Evolutionary conservation across 2,797 vertebrate genomes (phyloP).

Genomic region (Chrysocyon brachyurus): DNA sequence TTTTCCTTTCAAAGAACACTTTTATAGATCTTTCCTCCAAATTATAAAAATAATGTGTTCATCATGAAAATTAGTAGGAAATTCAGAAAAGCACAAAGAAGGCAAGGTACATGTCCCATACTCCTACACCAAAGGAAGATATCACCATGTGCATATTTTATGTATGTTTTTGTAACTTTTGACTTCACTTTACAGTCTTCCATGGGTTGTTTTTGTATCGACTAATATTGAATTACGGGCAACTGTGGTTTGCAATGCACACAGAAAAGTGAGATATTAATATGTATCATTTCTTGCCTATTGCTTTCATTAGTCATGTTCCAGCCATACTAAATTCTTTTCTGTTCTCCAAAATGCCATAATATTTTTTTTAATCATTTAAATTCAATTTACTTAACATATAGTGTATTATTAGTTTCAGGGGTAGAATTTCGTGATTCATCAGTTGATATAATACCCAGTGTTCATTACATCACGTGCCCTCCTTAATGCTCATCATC

Average conservation of each 20-base stretch:
- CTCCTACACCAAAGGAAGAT: background rate
- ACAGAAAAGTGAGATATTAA: background rate
- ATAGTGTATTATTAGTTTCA: background rate
- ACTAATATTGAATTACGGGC: background rate
- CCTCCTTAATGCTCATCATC: background rate
- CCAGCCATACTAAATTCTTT: background rate
- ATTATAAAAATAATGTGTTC: background rate
- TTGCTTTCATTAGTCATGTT: background rate
- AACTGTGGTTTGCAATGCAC: background rate
- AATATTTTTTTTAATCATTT: background rate
- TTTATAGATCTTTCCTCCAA: background rate
- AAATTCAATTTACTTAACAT: background rate
- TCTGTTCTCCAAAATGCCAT: background rate
- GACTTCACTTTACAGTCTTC: background rate
- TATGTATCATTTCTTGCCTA: background rate
- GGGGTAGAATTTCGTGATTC: background rate
- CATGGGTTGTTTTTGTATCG: background rate
- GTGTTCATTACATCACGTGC: background rate
- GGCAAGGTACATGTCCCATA: background rate
- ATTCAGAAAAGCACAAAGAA: slow-evolving; percentile 17
- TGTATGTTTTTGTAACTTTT: background rate
- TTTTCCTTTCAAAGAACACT: background rate
- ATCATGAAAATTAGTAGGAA: background rate
- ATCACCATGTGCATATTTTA: background rate
- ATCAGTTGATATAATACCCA: background rate